Conservation (phyloP, 1,140 invertebrate genomes). For the Arctopsyche grandis region DNA sequence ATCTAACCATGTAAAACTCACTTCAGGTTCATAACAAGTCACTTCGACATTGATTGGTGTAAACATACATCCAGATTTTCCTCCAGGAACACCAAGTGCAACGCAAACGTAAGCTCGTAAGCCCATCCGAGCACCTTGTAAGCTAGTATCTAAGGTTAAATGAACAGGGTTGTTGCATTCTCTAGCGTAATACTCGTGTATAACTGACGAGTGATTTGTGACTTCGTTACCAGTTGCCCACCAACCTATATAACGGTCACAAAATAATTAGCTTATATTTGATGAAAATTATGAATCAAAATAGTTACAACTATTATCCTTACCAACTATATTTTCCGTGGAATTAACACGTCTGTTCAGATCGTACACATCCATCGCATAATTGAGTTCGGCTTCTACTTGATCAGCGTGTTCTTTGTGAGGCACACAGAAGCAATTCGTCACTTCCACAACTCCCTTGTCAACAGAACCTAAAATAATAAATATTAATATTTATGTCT, state of each 20-base stretch:
- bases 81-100: constrained; percentile 85
- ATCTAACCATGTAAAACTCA: constrained; percentile 61
- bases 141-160: constrained; percentile 91
- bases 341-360: constrained; percentile 92
- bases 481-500: no score
- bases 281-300: no score
- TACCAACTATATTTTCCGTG: constrained; percentile 86
- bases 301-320: no score
- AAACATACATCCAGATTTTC: constrained; percentile 96
- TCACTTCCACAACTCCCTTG: constrained; percentile 94
- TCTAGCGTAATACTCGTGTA: constrained; percentile 96
- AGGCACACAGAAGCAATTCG: constrained; percentile 97
- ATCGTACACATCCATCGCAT: constrained; percentile 95
- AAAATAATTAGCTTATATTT: neutral
- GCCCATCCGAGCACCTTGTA: constrained; percentile 83
- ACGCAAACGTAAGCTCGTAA: constrained; percentile 91
- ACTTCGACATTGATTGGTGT: constrained; percentile 90
- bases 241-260: constrained; percentile 76
- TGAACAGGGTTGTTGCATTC: constrained; percentile 95
- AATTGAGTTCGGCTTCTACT: constrained; percentile 95
- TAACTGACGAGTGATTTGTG: constrained; percentile 95
- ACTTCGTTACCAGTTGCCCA: constrained; percentile 97
- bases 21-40: constrained; percentile 90
- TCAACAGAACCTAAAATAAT: constrained; percentile 80
- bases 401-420: constrained; percentile 96